Base-by-base conservation (phyloP, 2,888 invertebrate genomes). In the Adela reaumurella region DNA sequence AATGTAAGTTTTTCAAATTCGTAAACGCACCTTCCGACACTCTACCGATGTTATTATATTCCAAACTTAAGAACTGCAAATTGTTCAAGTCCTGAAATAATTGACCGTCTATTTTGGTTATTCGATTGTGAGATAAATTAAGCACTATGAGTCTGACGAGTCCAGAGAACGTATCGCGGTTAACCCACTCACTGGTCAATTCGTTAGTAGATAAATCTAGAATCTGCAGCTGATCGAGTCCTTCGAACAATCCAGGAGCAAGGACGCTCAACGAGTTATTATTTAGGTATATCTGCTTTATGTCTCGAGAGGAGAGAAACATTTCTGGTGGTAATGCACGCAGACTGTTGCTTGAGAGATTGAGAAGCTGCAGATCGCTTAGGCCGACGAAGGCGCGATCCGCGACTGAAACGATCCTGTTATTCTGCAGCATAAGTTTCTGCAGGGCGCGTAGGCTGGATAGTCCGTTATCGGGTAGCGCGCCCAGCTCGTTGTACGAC, bases 341-440 rank as follows among this genome's bases (percentile, higher is more conserved):
- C 57, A 94, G 71, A 54, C 85, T 83, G 67, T 94, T 94, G 58
- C 88, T 88, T 24, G 91, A 89, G 59, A 93, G 70, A 71, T 93
- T 92, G 35, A 94, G 74, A 47, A 86, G 79, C 62, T 85, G 84
- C 54, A 93, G 69, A 52, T 85, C 81, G 56, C 74, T 81, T 53
- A 92, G 72, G 28, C 89, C 89, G 43, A 83, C 83, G 56, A 92
- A 85, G 41, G 90, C 87, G 46, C 88, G 82, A 64, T 91, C 90
- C 5, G 85, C 88, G 16, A 91, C 81, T 43, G 84, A 83, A 29
- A 86, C 84, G 60, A 93, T 83, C 57, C 84, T 84, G 67, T 93
- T 93, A 63, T 90, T 85, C 68, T 91, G 86, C 48, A 93, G 68
- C 63, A 84, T 83, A 52, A 94, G 72, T 61, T 83, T 83, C 58